phyloP scores from a whole-genome alignment of 2,113 vertebrate genomes.

The Lagopus leucura region DNA sequence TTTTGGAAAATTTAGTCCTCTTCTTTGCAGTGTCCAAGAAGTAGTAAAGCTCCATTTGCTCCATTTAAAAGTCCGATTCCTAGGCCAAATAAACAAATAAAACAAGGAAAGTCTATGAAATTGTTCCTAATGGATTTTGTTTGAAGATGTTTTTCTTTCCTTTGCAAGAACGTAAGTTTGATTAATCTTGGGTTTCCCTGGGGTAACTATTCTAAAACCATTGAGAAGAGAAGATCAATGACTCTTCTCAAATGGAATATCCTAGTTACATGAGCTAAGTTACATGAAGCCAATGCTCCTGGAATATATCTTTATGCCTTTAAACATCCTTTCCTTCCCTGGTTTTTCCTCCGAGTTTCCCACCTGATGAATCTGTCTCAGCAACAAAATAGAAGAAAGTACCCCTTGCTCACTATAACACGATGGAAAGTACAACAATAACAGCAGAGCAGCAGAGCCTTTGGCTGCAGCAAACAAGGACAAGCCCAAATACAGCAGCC shows the following conservation, averaged over 20 bases:
- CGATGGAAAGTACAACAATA: too few species aligned
- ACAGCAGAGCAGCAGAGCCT: too few species aligned
- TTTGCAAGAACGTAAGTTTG: neutral
- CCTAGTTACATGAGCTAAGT: neutral
- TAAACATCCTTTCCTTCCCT: neutral
- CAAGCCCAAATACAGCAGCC: too few species aligned
- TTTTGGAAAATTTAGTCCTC: neutral
- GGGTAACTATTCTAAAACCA: neutral
- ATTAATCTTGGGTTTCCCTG: neutral
- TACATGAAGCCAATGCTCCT: neutral
- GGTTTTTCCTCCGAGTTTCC: neutral
- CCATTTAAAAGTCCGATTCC: neutral
- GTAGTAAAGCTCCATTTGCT: neutral
- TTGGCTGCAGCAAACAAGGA: too few species aligned
- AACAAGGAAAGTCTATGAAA: neutral
- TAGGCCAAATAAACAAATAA: neutral
- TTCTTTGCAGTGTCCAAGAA: conserved; percentile 11
- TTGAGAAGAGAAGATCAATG: neutral
- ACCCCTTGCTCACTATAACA: neutral
- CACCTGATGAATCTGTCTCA: neutral
- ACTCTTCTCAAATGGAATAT: neutral
- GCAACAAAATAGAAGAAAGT: neutral
- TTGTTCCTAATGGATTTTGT: neutral
- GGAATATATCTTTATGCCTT: neutral
- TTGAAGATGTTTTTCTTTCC: neutral